Evolutionary conservation across 1,140 invertebrate species (phyloP), one percentile per base, ranked within the genome.

Genomic region (Mizuhopecten yessoensis): DNA sequence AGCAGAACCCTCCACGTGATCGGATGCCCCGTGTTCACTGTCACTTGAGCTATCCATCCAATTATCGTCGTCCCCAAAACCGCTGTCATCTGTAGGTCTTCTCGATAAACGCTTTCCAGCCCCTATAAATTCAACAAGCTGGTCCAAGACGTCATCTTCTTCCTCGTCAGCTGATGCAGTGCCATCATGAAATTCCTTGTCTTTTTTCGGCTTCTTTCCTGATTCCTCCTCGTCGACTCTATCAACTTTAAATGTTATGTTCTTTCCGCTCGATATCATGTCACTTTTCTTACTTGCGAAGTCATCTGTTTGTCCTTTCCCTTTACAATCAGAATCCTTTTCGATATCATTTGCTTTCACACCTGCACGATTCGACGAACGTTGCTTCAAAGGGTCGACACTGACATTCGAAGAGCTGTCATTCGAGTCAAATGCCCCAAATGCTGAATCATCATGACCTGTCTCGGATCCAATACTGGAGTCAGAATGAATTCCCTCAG

Each of bases 61-160:
- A 45, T 86, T 90, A 86, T 92, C 91, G 39, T 92, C 87, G 29
- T 92, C 91, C 13, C 89, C 91, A 11, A 92, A 86, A 1, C 91
- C 91, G 33, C 91, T 92, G 33, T 92, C 91, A 3, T 33, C 86
- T 9, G 91, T 91, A 2, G 89, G 88, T 45, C 91, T 86, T 34
- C 91, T 36, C 20, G 87, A 36, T 20, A 75, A 34, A 15, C 88
- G 87, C n/a, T 87, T 90, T 23, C 75, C 87, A 88, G 45, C 42
- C 33, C 57, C 87, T 23, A 90, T 45, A 88, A 88, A 90, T 23
- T 90, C 90, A 34, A 88, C 34, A 34, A 90, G 86, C 33, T 91
- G 75, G 42, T 91, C 90, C 13, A 86, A 34, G 5, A 89, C 34
- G n/a, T 88, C 86, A 36, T 42, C 88, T 23, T 91, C 87, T 33